Base-by-base conservation (phyloP, 1,140 invertebrate genomes). In the Pseudomyrmex pallidus region DNA sequence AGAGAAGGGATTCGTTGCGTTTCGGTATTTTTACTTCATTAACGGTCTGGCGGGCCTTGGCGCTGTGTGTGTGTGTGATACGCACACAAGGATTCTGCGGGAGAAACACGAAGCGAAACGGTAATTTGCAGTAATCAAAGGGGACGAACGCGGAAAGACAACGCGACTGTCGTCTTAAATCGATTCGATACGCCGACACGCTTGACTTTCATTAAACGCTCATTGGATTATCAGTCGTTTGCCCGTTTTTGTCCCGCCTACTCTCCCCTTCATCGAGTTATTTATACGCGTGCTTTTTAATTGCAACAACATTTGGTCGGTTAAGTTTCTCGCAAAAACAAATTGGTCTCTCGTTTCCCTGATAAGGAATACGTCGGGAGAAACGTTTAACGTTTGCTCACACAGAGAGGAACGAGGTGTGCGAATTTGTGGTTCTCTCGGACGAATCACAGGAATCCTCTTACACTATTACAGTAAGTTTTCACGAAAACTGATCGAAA, bases 21-120 rank as follows among this genome's bases (percentile, higher is more conserved):
- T 61, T 83, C 78, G 10, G 72, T 66, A 68, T 74, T 82, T 85
- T 74, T 84, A 62, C 13, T 50, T 63, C 46, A 20, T 74, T 74
- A 82, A 74, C 44, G 15, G 67, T 9, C 20, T 5, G 35, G 35
- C 20, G 57, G 44, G 46, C 44, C 46, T 48, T 15, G 57, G 22
- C 46, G 15, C 22, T 35, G 35, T 35, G 4, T 7, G 7, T 7
- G 35, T 35, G 7, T 7, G 5, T 35, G 35, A 35, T 35, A 25
- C 5, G 0, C 35, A 35, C 35, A 35, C 35, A 35, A 35, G 5
- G 35, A 35, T 5, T 35, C 35, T 35, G 10, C n/a, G 59, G 20
- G 66, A 72, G 66, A 72, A 72, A 80, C 54, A 17, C 56, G 77
- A 77, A 25, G 46, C 50, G 25, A 66, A 77, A 77, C 25, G 74